These are phyloP conservation scores for Xylota sylvarum DNA, from an alignment of 2,888 invertebrate species.

Conservation along the genomic window DNA sequence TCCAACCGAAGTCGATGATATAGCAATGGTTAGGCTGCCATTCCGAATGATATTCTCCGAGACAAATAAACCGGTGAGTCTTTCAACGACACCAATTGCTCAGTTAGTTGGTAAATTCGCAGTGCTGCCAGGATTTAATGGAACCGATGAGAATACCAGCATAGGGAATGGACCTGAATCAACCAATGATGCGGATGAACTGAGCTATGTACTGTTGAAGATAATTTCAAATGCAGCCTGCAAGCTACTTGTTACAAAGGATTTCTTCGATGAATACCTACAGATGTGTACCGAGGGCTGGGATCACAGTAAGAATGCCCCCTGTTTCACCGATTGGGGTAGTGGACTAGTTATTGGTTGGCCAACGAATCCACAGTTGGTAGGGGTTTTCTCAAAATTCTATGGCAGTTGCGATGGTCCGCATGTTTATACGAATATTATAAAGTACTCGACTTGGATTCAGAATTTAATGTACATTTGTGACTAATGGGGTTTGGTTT, in stretches of 20 bases:
- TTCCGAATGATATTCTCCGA: conserved; percentile 32
- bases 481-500: background rate
- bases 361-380: conserved; percentile 29
- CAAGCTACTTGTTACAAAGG: background rate
- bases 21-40: conserved; percentile 56
- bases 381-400: conserved; percentile 39
- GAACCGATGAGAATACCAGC: background rate
- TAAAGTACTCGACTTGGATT: conserved; percentile 46
- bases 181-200: background rate
- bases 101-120: conserved; percentile 1
- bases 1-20: conserved; percentile 56
- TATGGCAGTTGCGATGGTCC: conserved; percentile 1
- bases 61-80: background rate
- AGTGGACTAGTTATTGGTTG: conserved; percentile 42
- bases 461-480: background rate
- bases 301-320: conserved; percentile 23
- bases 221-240: conserved; percentile 20
- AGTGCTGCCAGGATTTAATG: conserved; percentile 60
- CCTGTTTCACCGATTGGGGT: conserved; percentile 41
- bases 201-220: conserved; percentile 1
- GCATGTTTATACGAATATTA: conserved; percentile 2
- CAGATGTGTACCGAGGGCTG: conserved; percentile 45
- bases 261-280: conserved; percentile 51
- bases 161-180: background rate
- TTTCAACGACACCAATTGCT: background rate